phyloP scores from a whole-genome alignment of 2,113 vertebrate species.

The Caranx melampygus region DNA sequence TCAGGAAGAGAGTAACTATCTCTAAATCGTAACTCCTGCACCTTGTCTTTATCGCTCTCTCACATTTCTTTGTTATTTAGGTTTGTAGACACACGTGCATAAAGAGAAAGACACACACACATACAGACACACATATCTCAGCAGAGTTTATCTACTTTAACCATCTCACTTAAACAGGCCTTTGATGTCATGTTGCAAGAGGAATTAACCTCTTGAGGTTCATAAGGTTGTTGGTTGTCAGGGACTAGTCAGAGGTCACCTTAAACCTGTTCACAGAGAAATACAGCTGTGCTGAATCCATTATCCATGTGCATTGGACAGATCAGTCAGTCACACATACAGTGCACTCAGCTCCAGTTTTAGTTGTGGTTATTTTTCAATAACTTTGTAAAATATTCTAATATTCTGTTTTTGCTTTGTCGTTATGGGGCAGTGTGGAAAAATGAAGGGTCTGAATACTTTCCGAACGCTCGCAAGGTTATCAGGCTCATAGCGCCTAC shows the following conservation, averaged over 20 bases:
- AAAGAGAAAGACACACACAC: too few relatives aligned
- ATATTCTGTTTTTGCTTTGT: too few relatives aligned
- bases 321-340: too few relatives aligned
- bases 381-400: too few relatives aligned
- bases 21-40: conserved; percentile 16
- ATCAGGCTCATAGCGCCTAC: too few relatives aligned
- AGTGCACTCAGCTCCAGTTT: too few relatives aligned
- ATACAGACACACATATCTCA: neutral
- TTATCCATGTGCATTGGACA: too few relatives aligned
- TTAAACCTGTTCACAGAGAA: conserved; percentile 8
- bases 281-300: neutral
- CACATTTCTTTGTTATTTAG: conserved; percentile 1
- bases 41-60: neutral
- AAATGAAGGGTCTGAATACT: too few relatives aligned
- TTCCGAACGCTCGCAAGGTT: too few relatives aligned
- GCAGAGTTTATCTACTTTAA: conserved; percentile 1
- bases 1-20: conserved; percentile 35
- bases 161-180: conserved; percentile 7
- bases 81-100: neutral
- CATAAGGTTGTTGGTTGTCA: neutral
- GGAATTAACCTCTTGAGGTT: neutral
- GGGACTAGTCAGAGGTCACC: neutral
- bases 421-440: too few relatives aligned
- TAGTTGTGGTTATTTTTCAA: too few relatives aligned
- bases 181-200: conserved; percentile 22